A percentile compares a stretch with the other conserved stretches of the same genome.
Conservation (phyloP, 2,113 vertebrate species). For the Tragelaphus strepsiceros region DNA sequence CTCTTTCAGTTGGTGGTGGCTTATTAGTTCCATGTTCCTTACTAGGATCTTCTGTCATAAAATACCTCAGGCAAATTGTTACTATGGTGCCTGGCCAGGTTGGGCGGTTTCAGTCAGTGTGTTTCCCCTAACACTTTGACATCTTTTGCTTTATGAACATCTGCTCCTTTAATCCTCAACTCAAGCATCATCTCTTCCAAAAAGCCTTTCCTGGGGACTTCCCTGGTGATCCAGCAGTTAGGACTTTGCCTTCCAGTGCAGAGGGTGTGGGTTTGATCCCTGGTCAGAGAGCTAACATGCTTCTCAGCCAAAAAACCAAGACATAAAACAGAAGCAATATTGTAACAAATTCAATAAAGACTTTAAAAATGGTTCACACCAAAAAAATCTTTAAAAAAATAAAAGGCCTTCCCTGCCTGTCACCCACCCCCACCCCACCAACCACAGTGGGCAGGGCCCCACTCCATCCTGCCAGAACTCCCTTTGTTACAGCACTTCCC, state of each 20-base stretch:
- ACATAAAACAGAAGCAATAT: neutral
- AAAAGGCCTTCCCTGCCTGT: neutral
- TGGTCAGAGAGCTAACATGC: neutral
- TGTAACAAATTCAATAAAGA: neutral
- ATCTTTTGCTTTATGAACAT: neutral
- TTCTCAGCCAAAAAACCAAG: neutral
- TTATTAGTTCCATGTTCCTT: neutral
- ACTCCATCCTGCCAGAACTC: neutral
- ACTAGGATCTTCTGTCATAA: neutral
- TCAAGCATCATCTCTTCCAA: neutral
- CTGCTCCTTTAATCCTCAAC: neutral
- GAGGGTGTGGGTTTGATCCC: neutral
- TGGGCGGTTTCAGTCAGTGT: neutral
- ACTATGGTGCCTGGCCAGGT: neutral
- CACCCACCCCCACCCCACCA: neutral
- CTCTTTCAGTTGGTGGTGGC: neutral
- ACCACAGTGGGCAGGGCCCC: neutral
- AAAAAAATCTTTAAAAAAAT: neutral
- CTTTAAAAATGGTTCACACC: neutral
- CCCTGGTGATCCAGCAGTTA: neutral
- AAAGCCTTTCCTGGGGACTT: neutral
- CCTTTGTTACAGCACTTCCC: neutral
- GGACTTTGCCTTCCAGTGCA: neutral
- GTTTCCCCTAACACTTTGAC: neutral
- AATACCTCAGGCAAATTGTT: neutral